phyloP scores from a whole-genome alignment of 2,113 vertebrate genomes.

The Tenrec ecaudatus region DNA sequence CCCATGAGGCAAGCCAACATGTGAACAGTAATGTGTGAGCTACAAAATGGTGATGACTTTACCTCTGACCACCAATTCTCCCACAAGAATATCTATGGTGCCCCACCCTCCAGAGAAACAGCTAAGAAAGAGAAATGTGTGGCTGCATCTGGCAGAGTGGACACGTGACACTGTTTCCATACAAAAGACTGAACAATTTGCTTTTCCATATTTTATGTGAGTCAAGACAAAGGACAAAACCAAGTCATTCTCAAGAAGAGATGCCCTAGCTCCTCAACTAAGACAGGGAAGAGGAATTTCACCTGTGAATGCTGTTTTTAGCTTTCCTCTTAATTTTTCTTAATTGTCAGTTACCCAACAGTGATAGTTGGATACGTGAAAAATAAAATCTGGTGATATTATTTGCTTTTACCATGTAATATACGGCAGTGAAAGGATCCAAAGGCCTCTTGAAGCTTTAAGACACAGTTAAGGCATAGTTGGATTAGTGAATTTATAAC shows the following conservation, averaged over 20 bases:
- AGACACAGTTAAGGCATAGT: not conserved
- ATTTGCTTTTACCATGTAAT: not conserved
- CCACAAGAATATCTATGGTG: not conserved
- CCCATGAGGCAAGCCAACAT: not conserved
- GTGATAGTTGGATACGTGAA: constrained; percentile 16
- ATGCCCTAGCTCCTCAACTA: not conserved
- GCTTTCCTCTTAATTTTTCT: not conserved
- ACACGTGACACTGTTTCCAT: not conserved
- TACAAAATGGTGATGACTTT: not conserved
- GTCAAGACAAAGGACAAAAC: constrained; percentile 12
- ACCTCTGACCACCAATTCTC: too few species aligned
- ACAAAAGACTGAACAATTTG: not conserved
- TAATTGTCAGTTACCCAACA: not conserved
- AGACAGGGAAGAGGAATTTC: not conserved
- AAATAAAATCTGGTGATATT: not conserved
- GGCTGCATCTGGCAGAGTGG: not conserved
- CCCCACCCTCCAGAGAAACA: not conserved
- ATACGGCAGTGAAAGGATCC: not conserved
- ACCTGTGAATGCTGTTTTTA: not conserved
- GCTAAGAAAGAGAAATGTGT: not conserved
- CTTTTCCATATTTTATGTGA: not conserved
- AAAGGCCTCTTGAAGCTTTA: not conserved
- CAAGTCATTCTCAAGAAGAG: not conserved
- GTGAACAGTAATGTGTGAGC: not conserved
- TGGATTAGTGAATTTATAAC: constrained; percentile 37